phyloP scores from a whole-genome alignment of 2,888 invertebrate genomes.

The Campoletis raptor region DNA sequence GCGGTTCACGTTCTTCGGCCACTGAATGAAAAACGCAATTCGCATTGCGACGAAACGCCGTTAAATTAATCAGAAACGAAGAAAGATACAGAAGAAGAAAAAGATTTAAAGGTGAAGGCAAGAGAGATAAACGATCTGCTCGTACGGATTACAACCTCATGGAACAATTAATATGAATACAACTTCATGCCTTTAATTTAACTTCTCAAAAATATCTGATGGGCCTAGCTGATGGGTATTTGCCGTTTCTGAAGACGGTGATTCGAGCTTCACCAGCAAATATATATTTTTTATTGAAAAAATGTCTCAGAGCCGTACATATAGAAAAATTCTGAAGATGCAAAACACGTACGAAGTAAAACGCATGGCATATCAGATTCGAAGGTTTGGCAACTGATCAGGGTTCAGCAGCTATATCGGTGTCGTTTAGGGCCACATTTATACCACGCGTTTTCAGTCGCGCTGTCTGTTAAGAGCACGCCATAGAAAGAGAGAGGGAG shows the following conservation, averaged over 20 bases:
- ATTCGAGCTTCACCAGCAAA: not conserved
- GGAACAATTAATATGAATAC: constrained; percentile 13
- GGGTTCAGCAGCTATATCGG: constrained; percentile 82
- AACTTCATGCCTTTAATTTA: not conserved
- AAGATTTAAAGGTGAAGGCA: constrained; percentile 59
- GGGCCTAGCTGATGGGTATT: too few relatives aligned
- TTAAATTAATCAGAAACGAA: constrained; percentile 1
- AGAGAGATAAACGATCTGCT: constrained; percentile 40
- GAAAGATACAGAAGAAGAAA: constrained; percentile 24
- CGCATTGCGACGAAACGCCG: constrained; percentile 36
- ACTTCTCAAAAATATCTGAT: too few relatives aligned
- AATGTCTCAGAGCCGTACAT: not conserved
- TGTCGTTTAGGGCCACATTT: constrained; percentile 84
- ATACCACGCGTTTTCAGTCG: constrained; percentile 72
- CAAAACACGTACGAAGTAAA: constrained; percentile 65
- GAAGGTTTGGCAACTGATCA: constrained; percentile 82
- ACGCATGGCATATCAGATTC: constrained; percentile 67
- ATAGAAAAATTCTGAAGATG: constrained; percentile 22
- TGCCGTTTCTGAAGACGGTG: not conserved
- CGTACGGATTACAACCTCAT: not conserved
- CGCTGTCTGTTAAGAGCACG: constrained; percentile 35
- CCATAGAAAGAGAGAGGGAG: constrained; percentile 4
- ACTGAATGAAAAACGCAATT: constrained; percentile 49
- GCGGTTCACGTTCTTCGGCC: not conserved
- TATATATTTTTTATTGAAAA: not conserved